Conservation (phyloP, 2,113 vertebrate species). For the Bettongia penicillata region DNA sequence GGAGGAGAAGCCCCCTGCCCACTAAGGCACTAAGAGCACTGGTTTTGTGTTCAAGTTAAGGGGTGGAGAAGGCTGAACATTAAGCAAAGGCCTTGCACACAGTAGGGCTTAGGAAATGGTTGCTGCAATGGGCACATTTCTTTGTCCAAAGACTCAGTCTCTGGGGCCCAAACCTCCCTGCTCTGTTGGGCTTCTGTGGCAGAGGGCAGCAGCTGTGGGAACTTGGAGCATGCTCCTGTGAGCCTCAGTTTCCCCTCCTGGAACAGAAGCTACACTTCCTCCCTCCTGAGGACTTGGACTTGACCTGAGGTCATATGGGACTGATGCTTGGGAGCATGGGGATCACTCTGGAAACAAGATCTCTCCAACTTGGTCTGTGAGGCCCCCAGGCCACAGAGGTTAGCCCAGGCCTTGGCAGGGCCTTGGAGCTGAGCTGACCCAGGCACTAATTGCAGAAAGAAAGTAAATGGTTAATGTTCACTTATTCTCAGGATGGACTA, state of each 20-base stretch:
- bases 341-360: not conserved
- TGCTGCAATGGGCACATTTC: not conserved
- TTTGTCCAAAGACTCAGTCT: not conserved
- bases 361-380: too few relatives aligned
- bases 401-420: too few relatives aligned
- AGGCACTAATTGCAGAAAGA: not conserved
- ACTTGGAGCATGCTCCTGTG: not conserved
- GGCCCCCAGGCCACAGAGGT: not conserved
- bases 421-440: not conserved
- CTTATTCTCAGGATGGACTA: not conserved
- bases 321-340: not conserved
- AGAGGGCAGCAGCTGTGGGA: not conserved
- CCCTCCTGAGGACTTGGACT: not conserved
- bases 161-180: not conserved
- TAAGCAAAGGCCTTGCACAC: too few relatives aligned
- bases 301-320: not conserved
- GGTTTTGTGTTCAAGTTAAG: too few relatives aligned
- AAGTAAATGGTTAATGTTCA: not conserved
- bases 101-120: too few relatives aligned
- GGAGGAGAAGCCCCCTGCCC: too few relatives aligned
- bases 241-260: not conserved
- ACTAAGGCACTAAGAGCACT: too few relatives aligned
- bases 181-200: not conserved
- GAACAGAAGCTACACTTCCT: too few relatives aligned
- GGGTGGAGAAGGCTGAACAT: too few relatives aligned